Base-by-base conservation (phyloP, 2,888 invertebrate genomes). In the Nemoura dubitans region DNA sequence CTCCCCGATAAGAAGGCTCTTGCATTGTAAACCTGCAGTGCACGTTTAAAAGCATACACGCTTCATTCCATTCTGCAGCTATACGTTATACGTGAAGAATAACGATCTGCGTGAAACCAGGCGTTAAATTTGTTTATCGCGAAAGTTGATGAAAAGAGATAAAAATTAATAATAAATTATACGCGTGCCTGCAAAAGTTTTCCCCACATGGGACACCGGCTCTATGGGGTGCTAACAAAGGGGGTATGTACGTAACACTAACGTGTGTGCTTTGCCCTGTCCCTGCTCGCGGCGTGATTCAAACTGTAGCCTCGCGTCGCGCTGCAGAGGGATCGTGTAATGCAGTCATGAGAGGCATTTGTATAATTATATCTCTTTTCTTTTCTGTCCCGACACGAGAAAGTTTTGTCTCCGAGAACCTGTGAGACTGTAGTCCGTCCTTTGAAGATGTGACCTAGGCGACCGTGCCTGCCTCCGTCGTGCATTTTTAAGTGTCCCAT, bases 91-190 rank as follows among this genome's bases (percentile, higher is more conserved):
- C 59, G 21, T 59, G n/a, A n/a, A n/a, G n/a, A 59, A 59, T 59
- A 59, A 59, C 59, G 59, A 59, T 59, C 59, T 59, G 59, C 59
- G 21, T 21, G 59, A 21, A 16, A 10, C 59, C 81, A 6, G 30
- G 27, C 27, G 81, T 59, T 30, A 81, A 83, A 42, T 42, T 83
- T 83, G 83, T 83, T 83, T 83, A 83, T 83, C 83, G 83, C 36
- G 83, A 42, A 42, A 26, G 83, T 36, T 83, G 83, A 42, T 83
- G 83, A 83, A 42, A 83, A 36, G 42, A 83, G 83, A 83, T 83
- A 83, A 83, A 83, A 83, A 83, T 83, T 83, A 83, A 83, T 83
- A 83, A 83, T 78, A 78, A 59, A 59, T 59, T 78, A 16, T 78
- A 7, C 2, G 42, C 43, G 42, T 26, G 10, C 42, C 36, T 36